Conservation (phyloP, 1,140 invertebrate genomes). For the Heliothis virescens region DNA sequence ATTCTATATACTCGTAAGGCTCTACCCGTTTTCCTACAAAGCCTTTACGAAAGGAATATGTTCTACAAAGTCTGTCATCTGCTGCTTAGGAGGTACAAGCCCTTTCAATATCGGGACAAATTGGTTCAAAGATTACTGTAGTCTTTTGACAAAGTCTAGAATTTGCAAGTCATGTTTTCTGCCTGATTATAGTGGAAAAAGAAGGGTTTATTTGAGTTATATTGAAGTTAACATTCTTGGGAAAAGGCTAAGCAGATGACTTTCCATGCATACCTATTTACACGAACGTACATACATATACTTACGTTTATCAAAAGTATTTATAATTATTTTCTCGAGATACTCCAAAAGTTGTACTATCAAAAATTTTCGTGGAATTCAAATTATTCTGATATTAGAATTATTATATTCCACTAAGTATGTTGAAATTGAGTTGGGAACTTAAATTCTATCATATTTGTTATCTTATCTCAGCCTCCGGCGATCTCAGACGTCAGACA, state of each 20-base stretch:
- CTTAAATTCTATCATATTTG: background rate
- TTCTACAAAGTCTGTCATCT: background rate
- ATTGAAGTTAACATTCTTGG: too few relatives aligned
- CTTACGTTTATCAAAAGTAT: too few relatives aligned
- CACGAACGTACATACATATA: too few relatives aligned
- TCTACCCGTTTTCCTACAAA: background rate
- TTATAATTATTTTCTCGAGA: too few relatives aligned
- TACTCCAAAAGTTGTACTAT: too few relatives aligned
- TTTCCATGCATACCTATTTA: too few relatives aligned
- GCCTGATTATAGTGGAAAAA: too few relatives aligned
- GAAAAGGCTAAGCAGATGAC: too few relatives aligned
- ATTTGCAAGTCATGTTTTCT: background rate
- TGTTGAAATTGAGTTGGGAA: background rate
- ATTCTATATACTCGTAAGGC: background rate
- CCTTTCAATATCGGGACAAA: constrained; percentile 14
- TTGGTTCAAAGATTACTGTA: constrained; percentile 8
- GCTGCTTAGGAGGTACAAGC: background rate
- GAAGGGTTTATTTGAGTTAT: too few relatives aligned
- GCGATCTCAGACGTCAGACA: background rate
- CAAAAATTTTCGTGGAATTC: background rate
- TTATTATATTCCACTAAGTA: background rate
- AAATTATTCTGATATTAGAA: background rate
- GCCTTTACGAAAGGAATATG: background rate
- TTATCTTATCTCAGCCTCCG: background rate
- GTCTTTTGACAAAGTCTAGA: background rate